These are phyloP conservation scores for Amazona vittata DNA, from an alignment of 2,113 vertebrate species.

Conservation along the genomic window DNA sequence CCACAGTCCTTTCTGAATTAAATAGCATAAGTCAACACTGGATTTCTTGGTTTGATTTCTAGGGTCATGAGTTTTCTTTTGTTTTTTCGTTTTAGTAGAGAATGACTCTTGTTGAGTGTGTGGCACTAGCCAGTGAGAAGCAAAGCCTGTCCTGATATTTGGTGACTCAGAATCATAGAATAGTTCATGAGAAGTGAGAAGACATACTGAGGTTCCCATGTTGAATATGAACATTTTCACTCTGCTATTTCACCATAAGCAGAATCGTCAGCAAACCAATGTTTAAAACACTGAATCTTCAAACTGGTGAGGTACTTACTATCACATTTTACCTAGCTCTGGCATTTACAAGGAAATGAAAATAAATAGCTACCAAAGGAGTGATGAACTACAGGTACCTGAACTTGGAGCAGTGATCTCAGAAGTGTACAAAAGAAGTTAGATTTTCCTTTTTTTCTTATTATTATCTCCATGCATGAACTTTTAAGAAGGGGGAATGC, in stretches of 20 bases:
- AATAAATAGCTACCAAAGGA: neutral
- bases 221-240: neutral
- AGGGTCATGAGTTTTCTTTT: neutral
- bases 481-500: neutral
- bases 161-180: neutral
- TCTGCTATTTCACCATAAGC: neutral
- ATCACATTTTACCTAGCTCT: neutral
- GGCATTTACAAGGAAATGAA: neutral
- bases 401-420: neutral
- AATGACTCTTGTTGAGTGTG: neutral
- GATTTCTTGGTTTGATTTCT: rapidly evolving
- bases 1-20: neutral
- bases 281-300: neutral
- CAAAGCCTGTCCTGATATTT: neutral
- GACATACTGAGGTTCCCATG: neutral
- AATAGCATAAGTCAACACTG: neutral
- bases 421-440: neutral
- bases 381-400: neutral
- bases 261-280: neutral
- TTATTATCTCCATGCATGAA: neutral
- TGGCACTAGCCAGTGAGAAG: neutral
- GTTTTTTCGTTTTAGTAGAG: neutral
- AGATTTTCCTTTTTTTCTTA: neutral
- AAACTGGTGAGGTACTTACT: neutral
- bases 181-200: neutral